Base-by-base conservation (phyloP, 1,140 invertebrate genomes). In the Drosophila lowei region DNA sequence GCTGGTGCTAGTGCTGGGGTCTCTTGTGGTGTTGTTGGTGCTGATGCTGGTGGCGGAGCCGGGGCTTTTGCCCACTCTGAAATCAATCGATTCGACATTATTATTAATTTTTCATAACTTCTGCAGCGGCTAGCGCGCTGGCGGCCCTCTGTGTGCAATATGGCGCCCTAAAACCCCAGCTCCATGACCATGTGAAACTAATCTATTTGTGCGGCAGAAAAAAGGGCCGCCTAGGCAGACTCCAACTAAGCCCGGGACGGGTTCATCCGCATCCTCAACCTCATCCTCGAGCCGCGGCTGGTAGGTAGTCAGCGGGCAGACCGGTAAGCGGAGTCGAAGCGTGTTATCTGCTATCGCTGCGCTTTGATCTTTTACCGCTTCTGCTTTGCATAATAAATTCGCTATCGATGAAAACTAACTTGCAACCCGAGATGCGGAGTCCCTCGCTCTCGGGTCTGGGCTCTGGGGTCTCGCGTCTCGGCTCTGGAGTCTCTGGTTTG, bases 71-170 rank as follows among this genome's bases (percentile, higher is more conserved):
- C 62, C 54, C 77, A 55, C 71, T 68, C 83, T 88, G 83, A 90
- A 90, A 90, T 90, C 89, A 90, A 90, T 90, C 89, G 89, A 90
- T 90, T 90, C 89, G 89, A 90, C 89, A 90, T 90, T 90, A 90
- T 90, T 90, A 90, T 90, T 90, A 90, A 90, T 90, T 90, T 90
- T 90, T 90, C 89, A 90, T 90, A 90, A 90, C 89, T 90, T 90
- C 89, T 90, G 89, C 88, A 77, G 88, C 83, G 77, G 79, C 83
- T 72, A 67, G 68, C 72, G 66, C 72, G 34, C 80, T 81, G 65
- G 64, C 80, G 60, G 72, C 74, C 79, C 89, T 68, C 62, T 83
- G 75, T 89, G 84, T 85, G 85, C 79, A 89, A 80, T 89, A 89
- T 84, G 85, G 81, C 81, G 81, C 81, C 83, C 81, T 86, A 70